phyloP scores from a whole-genome alignment of 2,888 invertebrate species.

The Vannuccia rotundouncinata region DNA sequence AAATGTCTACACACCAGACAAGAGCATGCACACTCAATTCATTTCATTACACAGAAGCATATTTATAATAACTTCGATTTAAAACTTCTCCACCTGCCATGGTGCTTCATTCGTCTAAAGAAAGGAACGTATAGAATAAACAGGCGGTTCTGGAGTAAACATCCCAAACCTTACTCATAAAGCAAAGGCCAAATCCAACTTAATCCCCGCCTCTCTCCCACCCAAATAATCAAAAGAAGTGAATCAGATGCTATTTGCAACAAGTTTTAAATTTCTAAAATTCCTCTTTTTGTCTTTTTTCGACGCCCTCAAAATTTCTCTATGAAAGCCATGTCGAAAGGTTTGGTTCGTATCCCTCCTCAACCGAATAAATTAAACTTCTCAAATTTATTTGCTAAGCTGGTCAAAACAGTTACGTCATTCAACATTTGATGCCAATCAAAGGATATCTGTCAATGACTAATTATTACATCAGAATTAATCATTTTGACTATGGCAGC shows the following conservation, averaged over 20 bases:
- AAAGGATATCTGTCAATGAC: too few relatives aligned
- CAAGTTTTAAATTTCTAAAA: too few relatives aligned
- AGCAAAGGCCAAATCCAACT: neutral
- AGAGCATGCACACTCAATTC: neutral
- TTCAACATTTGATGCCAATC: neutral
- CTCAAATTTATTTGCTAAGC: neutral
- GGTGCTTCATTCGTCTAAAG: neutral
- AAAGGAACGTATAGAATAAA: neutral
- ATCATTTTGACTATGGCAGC: too few relatives aligned
- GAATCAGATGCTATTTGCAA: neutral
- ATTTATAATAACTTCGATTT: neutral
- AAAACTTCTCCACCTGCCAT: neutral
- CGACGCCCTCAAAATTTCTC: neutral
- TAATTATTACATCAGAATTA: too few relatives aligned
- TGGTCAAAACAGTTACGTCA: neutral
- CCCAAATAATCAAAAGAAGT: neutral
- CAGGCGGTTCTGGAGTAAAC: neutral
- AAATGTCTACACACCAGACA: neutral
- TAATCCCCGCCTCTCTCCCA: too few relatives aligned
- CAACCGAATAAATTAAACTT: neutral
- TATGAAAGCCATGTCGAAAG: neutral
- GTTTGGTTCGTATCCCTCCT: neutral
- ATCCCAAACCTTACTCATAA: neutral
- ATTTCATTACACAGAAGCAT: neutral
- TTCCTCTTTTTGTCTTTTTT: neutral